Base-by-base conservation (phyloP, 2,888 invertebrate species). In the Parapristionchus giblindavisi region DNA sequence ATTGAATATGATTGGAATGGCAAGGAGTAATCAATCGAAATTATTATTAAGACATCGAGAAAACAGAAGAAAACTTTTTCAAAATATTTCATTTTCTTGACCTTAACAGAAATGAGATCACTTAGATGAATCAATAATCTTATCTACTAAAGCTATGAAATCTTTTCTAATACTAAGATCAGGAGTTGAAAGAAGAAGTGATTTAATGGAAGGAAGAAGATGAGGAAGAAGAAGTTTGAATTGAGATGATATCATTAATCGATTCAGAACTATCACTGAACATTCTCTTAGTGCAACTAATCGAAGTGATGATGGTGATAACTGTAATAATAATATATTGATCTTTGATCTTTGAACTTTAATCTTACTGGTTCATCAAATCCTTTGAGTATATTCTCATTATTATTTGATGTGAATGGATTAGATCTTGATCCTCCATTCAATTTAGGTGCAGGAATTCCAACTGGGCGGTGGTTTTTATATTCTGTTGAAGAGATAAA, bases 111-210 rank as follows among this genome's bases (percentile, higher is more conserved):
- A n/a, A n/a, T n/a, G n/a, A n/a, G n/a, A n/a, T n/a, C n/a, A n/a
- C n/a, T n/a, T n/a, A n/a, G n/a, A n/a, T n/a, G 36, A 38, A 2
- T 65, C 52, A 0, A 68, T 36, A 17, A 68, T 8, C 52, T 52
- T 68, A 27, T 68, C 52, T 14, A 68, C 68, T 51, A 68, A 32
- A 6, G n/a, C n/a, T 6, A 68, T 34, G 24, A 68, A 71, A 21
- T 54, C 43, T 29, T 77, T 76, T 58, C 82, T 72, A 38, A 82
- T 71, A 29, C 77, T 66, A 29, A 82, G 56, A 76, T 82, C 82
- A 4, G 82, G 81, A 36, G 80, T 80, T 0, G 80, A 73, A 36
- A 76, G 17, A 17, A 80, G 58, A 36, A 81, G 73, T 36, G 68
- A 52, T 58, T 79, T 78, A n/a, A 78, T 70, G 24, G 79, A 77